phyloP scores from a whole-genome alignment of 2,888 invertebrate species.

The Aporophyla lueneburgensis region DNA sequence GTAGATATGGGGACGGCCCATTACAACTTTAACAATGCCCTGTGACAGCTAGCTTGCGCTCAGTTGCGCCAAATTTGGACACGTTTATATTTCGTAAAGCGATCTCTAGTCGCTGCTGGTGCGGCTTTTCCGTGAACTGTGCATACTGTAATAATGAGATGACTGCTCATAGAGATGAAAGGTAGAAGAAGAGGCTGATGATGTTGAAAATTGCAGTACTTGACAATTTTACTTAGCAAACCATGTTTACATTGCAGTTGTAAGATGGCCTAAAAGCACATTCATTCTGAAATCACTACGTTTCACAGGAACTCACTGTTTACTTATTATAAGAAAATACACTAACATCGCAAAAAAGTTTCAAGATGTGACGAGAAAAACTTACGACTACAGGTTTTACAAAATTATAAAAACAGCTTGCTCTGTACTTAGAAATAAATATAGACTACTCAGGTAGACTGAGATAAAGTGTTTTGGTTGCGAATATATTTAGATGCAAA shows the following conservation, averaged over 20 bases:
- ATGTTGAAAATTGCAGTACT: neutral
- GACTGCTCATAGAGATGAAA: too few species aligned
- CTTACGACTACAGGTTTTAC: constrained; percentile 14
- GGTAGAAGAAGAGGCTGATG: neutral
- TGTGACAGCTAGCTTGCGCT: too few species aligned
- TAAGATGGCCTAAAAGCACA: too few species aligned
- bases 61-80: too few species aligned
- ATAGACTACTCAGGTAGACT: neutral
- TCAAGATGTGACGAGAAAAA: constrained; percentile 1
- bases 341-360: constrained; percentile 25
- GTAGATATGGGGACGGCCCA: too few species aligned
- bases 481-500: neutral
- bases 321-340: constrained; percentile 16
- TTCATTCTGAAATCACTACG: too few species aligned
- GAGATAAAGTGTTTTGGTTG: neutral
- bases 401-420: neutral
- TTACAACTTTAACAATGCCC: too few species aligned
- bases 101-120: too few species aligned
- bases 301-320: constrained; percentile 26
- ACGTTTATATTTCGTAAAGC: too few species aligned
- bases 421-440: constrained; percentile 18
- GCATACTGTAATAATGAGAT: neutral
- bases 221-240: too few species aligned
- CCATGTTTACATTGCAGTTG: neutral
- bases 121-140: too few species aligned